These are phyloP conservation scores for Alentia gelatinosa DNA, from an alignment of 2,888 invertebrate genomes.

Conservation along the genomic window DNA sequence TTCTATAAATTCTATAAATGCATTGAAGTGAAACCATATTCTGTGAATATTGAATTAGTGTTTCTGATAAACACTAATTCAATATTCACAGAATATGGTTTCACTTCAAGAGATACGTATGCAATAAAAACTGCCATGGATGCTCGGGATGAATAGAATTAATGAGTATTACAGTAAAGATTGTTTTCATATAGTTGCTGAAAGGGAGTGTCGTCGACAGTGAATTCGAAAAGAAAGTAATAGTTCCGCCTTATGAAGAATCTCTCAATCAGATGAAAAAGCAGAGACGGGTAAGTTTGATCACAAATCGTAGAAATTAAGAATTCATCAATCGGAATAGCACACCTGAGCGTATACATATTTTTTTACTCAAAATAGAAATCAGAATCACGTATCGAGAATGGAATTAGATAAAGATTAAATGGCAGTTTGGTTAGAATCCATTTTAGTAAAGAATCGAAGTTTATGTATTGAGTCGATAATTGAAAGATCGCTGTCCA, in stretches of 20 bases:
- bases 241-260: constrained; percentile 47
- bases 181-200: neutral
- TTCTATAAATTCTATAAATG: neutral
- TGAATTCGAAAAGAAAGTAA: constrained; percentile 50
- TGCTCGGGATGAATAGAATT: neutral
- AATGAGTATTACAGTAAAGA: neutral
- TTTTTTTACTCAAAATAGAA: neutral
- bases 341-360: neutral
- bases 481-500: neutral
- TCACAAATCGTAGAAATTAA: neutral
- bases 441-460: neutral
- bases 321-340: neutral
- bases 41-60: neutral
- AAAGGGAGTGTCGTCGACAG: constrained; percentile 36
- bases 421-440: too few species aligned
- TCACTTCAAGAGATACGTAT: neutral
- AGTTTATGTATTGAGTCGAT: neutral
- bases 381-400: too few species aligned
- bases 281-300: constrained; percentile 40
- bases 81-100: neutral
- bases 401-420: too few species aligned
- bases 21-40: neutral
- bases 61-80: neutral
- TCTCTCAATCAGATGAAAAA: constrained; percentile 46
- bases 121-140: neutral